A percentile compares a stretch with the other conserved stretches of the same genome.
These are phyloP conservation scores for Scelioninae gen. 1 DNA, from an alignment of 2,888 invertebrate genomes.

Conservation along the genomic window DNA sequence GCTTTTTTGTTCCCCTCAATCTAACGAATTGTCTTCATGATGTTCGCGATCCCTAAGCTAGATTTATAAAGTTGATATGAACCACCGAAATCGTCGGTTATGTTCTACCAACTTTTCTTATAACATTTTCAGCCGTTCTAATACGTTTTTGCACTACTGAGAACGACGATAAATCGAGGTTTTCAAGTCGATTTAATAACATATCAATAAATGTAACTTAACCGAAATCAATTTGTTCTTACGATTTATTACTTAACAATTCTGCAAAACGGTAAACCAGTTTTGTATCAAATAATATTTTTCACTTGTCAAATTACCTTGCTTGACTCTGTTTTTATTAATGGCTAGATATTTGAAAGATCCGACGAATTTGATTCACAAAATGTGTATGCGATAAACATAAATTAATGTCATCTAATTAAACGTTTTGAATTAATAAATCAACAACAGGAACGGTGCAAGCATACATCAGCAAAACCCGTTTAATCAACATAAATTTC, in stretches of 20 bases:
- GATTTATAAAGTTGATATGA: slow-evolving; percentile 33
- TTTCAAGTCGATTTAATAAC: not conserved
- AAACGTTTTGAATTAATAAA: not conserved
- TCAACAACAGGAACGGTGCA: not conserved
- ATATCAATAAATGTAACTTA: too few species aligned
- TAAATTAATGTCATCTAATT: slow-evolving; percentile 18
- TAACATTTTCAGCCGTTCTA: not conserved
- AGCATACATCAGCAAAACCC: slow-evolving; percentile 9
- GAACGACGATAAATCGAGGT: not conserved
- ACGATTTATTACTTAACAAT: not conserved
- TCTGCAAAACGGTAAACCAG: not conserved
- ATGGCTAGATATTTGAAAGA: not conserved
- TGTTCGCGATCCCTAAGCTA: slow-evolving; percentile 22
- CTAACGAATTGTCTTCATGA: slow-evolving; percentile 10
- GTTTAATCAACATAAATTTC: slow-evolving; percentile 22
- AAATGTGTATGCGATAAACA: not conserved
- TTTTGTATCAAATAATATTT: not conserved
- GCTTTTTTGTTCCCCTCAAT: slow-evolving; percentile 29
- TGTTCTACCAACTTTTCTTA: not conserved
- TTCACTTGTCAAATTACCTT: not conserved
- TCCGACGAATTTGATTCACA: not conserved
- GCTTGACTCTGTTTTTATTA: not conserved
- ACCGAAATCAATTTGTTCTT: too few species aligned
- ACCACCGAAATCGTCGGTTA: slow-evolving; percentile 6
- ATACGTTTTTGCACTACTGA: not conserved